Conservation (phyloP, 2,888 invertebrate species). For the Tuberolachnus salignus region DNA sequence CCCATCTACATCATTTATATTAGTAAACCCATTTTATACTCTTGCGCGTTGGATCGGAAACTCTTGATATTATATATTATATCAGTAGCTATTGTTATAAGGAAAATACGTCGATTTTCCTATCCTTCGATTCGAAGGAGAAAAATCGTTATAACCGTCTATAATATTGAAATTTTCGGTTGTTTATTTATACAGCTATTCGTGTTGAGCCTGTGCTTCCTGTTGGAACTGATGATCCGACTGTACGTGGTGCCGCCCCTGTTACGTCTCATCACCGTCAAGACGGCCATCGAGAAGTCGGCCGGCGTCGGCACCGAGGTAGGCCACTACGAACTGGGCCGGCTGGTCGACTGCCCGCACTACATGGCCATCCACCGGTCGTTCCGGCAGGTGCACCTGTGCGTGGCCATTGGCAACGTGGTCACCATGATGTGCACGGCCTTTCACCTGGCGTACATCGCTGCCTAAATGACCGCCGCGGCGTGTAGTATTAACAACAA, state of each 20-base stretch:
- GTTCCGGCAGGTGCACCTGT: slow-evolving; percentile 79
- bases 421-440: slow-evolving; percentile 72
- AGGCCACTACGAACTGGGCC: slow-evolving; percentile 74
- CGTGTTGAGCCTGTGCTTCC: slow-evolving; percentile 71
- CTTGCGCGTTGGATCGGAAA: too few relatives aligned
- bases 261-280: slow-evolving; percentile 74
- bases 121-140: too few relatives aligned
- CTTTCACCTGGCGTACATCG: slow-evolving; percentile 72
- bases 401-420: slow-evolving; percentile 81
- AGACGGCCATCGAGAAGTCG: slow-evolving; percentile 73
- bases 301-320: slow-evolving; percentile 78
- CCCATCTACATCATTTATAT: too few relatives aligned
- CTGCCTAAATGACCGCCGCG: slow-evolving; percentile 59
- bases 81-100: too few relatives aligned
- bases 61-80: too few relatives aligned
- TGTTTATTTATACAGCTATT: slow-evolving; percentile 69
- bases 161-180: too few relatives aligned
- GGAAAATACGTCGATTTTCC: too few relatives aligned
- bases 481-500: neutral
- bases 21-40: too few relatives aligned
- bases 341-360: slow-evolving; percentile 77
- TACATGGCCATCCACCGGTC: slow-evolving; percentile 76
- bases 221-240: slow-evolving; percentile 77
- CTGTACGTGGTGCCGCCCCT: slow-evolving; percentile 78
- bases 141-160: too few relatives aligned